Conservation (phyloP, 2,113 vertebrate species). For the Mormoops blainvillei region DNA sequence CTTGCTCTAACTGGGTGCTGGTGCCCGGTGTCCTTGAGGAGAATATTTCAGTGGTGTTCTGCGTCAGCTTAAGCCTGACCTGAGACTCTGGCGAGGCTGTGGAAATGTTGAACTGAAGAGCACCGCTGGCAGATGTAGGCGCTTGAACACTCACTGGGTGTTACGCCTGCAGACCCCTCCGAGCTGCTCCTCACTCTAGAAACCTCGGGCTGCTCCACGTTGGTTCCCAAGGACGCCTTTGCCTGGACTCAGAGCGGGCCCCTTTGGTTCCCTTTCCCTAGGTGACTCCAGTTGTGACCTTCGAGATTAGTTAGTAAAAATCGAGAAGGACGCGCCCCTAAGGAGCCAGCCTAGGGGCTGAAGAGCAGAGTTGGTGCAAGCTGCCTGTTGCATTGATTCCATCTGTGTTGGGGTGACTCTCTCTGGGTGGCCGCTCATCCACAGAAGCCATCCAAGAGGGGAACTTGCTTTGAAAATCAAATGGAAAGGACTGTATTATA, state of each 20-base stretch:
- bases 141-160: no score
- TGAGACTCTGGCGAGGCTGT: neutral
- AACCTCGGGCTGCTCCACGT: neutral
- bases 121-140: accelerated
- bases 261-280: neutral
- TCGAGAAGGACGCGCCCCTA: neutral
- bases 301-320: neutral
- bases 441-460: neutral
- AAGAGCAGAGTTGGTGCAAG: neutral
- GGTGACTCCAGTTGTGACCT: neutral
- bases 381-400: neutral
- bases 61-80: neutral
- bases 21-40: neutral
- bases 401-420: neutral
- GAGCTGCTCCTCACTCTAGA: neutral
- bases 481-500: neutral
- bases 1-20: neutral
- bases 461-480: neutral
- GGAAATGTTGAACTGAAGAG: neutral
- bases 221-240: neutral
- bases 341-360: neutral
- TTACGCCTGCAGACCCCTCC: neutral
- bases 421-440: neutral
- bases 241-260: neutral
- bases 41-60: neutral